These are phyloP conservation scores for Scaptomyza cyrtandrae DNA, from an alignment of 2,888 invertebrate genomes.

Conservation along the genomic window DNA sequence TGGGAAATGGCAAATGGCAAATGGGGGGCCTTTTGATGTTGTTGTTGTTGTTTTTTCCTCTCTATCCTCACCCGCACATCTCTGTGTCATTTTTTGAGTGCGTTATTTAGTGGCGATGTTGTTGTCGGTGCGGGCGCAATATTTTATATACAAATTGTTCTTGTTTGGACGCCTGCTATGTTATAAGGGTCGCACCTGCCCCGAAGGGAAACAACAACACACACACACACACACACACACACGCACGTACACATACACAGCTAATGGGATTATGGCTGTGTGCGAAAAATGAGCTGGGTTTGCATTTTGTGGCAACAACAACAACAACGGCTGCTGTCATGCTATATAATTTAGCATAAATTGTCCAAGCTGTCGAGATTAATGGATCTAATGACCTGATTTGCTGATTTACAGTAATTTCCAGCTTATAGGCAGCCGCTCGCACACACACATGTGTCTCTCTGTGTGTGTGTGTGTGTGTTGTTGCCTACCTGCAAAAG, in stretches of 20 bases:
- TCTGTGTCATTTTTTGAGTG: constrained; percentile 17
- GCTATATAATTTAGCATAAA: constrained; percentile 78
- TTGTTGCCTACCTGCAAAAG: constrained; percentile 59
- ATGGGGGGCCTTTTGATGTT: constrained; percentile 43
- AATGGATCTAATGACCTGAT: constrained; percentile 82
- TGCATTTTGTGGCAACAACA: constrained; percentile 31
- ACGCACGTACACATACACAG: constrained; percentile 15
- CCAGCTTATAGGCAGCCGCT: constrained; percentile 62
- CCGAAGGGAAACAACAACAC: constrained; percentile 29
- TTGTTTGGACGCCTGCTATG: constrained; percentile 44
- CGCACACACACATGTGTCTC: constrained; percentile 13
- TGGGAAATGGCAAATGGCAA: constrained; percentile 4
- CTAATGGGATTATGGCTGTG: constrained; percentile 55
- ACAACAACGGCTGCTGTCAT: constrained; percentile 42
- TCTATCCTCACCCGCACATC: neutral
- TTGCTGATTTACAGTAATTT: constrained; percentile 81
- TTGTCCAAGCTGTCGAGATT: constrained; percentile 80
- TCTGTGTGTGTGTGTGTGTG: neutral
- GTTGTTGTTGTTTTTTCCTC: neutral
- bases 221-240: constrained; percentile 17
- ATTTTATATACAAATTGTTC: constrained; percentile 72
- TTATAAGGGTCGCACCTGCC: constrained; percentile 74
- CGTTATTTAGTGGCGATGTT: constrained; percentile 53
- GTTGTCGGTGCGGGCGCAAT: constrained; percentile 67
- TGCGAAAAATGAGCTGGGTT: constrained; percentile 43